Percentiles rank a stretch among this genome's conserved stretches.
These are phyloP conservation scores for Bubo blakistoni DNA, from an alignment of 2,113 vertebrate genomes.

Conservation along the genomic window DNA sequence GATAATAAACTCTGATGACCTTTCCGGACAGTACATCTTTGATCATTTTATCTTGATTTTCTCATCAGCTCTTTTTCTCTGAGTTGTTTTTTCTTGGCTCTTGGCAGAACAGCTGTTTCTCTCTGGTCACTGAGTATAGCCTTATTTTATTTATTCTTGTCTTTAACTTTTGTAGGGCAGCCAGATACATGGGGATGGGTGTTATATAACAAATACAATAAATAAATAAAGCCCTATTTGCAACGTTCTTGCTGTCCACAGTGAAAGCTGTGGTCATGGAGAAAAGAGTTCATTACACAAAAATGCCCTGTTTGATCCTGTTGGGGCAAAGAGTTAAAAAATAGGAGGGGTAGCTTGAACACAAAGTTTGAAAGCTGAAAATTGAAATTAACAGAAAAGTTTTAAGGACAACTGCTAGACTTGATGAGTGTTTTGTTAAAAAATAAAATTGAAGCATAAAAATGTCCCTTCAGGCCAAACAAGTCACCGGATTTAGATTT, in stretches of 20 bases:
- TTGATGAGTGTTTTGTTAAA: background rate
- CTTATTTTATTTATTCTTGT: conserved; percentile 59
- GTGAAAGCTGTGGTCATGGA: conserved; percentile 67
- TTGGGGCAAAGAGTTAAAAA: conserved; percentile 48
- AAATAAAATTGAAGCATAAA: background rate
- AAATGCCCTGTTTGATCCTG: conserved; percentile 60
- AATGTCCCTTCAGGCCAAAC: background rate
- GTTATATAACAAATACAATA: conserved; percentile 68
- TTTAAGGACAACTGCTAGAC: background rate
- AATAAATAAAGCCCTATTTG: conserved; percentile 60
- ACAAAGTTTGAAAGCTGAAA: background rate
- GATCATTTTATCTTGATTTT: conserved; percentile 49
- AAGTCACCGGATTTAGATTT: background rate
- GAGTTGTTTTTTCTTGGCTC: conserved; percentile 41
- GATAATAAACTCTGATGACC: conserved; percentile 3
- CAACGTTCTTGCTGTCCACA: conserved; percentile 25
- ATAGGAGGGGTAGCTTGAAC: background rate
- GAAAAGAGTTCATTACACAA: conserved; percentile 50
- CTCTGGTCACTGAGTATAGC: conserved; percentile 17
- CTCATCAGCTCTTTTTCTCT: conserved; percentile 1
- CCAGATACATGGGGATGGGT: conserved; percentile 65
- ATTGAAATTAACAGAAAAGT: background rate
- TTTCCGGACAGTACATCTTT: conserved; percentile 8
- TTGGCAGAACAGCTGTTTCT: conserved; percentile 60
- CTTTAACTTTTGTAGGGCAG: conserved; percentile 53